Evolutionary conservation across 2,797 vertebrate genomes (phyloP).

Genomic region (Amphiprion clarkii): DNA sequence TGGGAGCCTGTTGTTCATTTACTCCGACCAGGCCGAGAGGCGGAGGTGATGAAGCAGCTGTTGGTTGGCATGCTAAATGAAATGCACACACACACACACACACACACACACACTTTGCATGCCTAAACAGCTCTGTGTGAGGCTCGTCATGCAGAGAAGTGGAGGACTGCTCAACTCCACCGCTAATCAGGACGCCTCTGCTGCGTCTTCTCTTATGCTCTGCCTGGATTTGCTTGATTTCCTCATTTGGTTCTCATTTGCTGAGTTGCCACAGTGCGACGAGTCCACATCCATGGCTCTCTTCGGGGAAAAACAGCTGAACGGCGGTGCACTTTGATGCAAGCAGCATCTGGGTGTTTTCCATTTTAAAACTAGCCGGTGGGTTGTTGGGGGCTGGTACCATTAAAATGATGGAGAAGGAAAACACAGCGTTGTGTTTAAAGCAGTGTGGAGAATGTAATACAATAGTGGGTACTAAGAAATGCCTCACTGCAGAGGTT

Average conservation of each 20-base stretch:
- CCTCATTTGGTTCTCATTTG: constrained; percentile 78
- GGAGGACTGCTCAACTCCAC: constrained; percentile 68
- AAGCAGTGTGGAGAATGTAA: constrained; percentile 52
- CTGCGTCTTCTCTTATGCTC: constrained; percentile 52
- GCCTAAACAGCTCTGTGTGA: constrained; percentile 77
- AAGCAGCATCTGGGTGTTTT: constrained; percentile 61
- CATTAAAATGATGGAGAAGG: constrained; percentile 53
- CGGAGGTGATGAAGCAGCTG: constrained; percentile 82
- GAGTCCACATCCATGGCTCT: constrained; percentile 54
- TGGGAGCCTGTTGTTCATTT: constrained; percentile 80
- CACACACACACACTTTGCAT: constrained; percentile 47
- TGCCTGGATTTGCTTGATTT: constrained; percentile 66
- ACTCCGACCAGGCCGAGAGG: constrained; percentile 79
- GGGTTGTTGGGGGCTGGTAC: constrained; percentile 45
- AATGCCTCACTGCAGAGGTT: constrained; percentile 17
- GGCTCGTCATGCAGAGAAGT: constrained; percentile 74
- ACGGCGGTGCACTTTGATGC: constrained; percentile 43
- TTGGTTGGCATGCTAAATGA: constrained; percentile 81
- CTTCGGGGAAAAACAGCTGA: constrained; percentile 50
- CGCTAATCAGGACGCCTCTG: constrained; percentile 74
- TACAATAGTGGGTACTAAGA: constrained; percentile 32
- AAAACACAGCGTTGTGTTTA: constrained; percentile 51
- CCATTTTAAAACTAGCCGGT: constrained; percentile 56
- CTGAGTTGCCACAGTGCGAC: constrained; percentile 53
- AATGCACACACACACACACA: constrained; percentile 42